Evolutionary conservation across 2,888 invertebrate species (phyloP), one percentile per base, ranked within the genome.

Genomic region (Fragum sueziense): DNA sequence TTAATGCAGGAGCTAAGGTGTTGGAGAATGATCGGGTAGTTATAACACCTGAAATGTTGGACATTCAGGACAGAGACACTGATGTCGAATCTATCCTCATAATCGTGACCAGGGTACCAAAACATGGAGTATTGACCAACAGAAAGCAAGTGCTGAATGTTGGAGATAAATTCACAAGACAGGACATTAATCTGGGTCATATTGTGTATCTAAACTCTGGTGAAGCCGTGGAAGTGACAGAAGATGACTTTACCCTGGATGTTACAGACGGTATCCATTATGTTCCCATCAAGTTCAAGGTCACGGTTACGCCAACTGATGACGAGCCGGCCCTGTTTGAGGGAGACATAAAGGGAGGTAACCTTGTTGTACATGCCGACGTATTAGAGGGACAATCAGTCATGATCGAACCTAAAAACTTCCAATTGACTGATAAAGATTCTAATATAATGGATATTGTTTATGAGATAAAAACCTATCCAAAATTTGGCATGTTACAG

Each of bases 251-350:
- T 76, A 79, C 79, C n/a, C 68, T 93, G 22, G 91, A 92, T 74
- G 89, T 92, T 0, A 90, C 92, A 6, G 93, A 93, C 86, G 93
- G 93, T 2, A 82, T 91, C n/a, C 93, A 93, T 77, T 85, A 85
- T 72, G 88, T 93, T 37, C 91, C 92, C 17, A 85, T 89, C 3
- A 89, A 78, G 3, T 84, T 93, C 52, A 88, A 88, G 47, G 86
- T 93, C 6, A 82, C 75, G 1, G 85, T 93, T 33, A 80, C 84
- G n/a, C 87, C 88, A 14, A 86, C 90, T 31, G 93, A 92, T 72
- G 91, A 92, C 74, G 91, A 92, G 71, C 84, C 88, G 4, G 90
- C 92, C 0, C 80, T 81, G 4, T 70, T 91, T 57, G 85, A 90
- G 33, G 87, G 88, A 1, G 74, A 41, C 0, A 74, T 67, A 7